These are phyloP conservation scores for Pycnonotus jocosus DNA, from an alignment of 2,113 vertebrate genomes.

Conservation along the genomic window DNA sequence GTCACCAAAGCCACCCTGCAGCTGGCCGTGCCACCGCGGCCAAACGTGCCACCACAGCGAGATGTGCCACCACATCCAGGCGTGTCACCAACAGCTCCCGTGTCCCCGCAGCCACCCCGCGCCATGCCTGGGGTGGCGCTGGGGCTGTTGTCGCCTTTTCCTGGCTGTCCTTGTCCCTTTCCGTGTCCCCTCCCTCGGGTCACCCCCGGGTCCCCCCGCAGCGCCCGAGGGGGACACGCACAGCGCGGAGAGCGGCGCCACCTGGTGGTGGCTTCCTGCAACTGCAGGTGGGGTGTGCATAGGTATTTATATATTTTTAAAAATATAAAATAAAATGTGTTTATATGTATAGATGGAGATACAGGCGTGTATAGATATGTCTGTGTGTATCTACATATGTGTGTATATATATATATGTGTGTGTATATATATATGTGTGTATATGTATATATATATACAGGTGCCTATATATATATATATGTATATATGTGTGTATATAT, in stretches of 20 bases:
- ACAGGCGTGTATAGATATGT: no score
- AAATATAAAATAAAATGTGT: no score
- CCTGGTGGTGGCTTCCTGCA: neutral
- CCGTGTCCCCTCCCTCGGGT: neutral
- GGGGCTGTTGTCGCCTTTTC: neutral
- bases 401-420: neutral
- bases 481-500: neutral
- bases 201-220: neutral
- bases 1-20: neutral
- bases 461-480: neutral
- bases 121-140: neutral
- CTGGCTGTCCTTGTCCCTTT: neutral
- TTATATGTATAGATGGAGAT: neutral
- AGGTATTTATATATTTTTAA: neutral
- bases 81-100: fast-evolving
- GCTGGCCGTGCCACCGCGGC: neutral
- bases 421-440: neutral
- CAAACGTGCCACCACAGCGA: neutral
- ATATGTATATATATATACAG: neutral
- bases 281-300: neutral
- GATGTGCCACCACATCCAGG: neutral
- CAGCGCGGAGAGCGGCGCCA: neutral
- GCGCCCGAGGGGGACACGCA: neutral
- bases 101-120: neutral
- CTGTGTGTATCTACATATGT: no score